A percentile compares a stretch with the other conserved stretches of the same genome.
These are phyloP conservation scores for Drosophila bocki DNA, from an alignment of 1,140 invertebrate genomes.

Conservation along the genomic window DNA sequence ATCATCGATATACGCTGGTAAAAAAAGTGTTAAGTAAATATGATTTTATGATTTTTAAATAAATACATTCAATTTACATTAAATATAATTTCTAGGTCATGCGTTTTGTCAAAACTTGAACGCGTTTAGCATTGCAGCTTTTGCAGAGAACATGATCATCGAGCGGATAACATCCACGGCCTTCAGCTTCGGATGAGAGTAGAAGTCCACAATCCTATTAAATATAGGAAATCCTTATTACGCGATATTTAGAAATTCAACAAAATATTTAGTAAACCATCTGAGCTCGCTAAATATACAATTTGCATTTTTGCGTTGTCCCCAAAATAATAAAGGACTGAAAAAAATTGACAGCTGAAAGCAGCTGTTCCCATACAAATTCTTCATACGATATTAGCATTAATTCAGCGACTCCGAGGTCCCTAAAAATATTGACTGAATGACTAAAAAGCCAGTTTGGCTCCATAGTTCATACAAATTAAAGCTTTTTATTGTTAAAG, in stretches of 20 bases:
- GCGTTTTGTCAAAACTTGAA: conserved; percentile 92
- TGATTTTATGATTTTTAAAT: background rate
- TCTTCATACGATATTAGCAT: too few relatives aligned
- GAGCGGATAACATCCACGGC: conserved; percentile 97
- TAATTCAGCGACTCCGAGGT: too few relatives aligned
- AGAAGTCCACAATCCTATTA: conserved; percentile 95
- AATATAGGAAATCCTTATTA: background rate
- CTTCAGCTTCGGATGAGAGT: conserved; percentile 97
- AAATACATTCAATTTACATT: background rate
- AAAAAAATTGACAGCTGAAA: too few relatives aligned
- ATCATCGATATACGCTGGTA: background rate
- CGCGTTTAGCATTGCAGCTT: conserved; percentile 97
- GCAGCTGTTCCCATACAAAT: too few relatives aligned
- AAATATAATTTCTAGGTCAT: conserved; percentile 85
- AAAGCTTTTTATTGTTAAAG: too few relatives aligned
- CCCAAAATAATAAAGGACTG: too few relatives aligned
- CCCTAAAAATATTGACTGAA: too few relatives aligned
- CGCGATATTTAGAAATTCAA: background rate
- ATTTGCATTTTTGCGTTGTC: too few relatives aligned
- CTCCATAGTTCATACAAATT: too few relatives aligned
- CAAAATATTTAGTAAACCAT: background rate
- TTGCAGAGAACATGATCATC: conserved; percentile 99
- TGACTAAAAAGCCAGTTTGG: too few relatives aligned
- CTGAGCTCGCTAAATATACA: too few relatives aligned
- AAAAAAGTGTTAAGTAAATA: background rate